These are phyloP conservation scores for Cossypha polioptera DNA, from an alignment of 2,797 vertebrate species.

Conservation along the genomic window DNA sequence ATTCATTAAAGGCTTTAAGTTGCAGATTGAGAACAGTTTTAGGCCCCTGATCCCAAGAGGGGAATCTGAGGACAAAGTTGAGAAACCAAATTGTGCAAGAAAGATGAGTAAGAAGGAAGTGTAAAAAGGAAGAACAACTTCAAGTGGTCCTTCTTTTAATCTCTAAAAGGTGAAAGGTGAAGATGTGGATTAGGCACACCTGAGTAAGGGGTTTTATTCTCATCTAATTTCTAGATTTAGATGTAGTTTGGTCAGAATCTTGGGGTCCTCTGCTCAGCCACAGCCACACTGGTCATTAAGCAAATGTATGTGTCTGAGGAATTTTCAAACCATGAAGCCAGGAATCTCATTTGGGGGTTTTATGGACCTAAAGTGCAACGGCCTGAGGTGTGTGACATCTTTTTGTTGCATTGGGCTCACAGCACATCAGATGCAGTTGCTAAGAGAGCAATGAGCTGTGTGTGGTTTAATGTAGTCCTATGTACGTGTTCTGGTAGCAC, in stretches of 20 bases:
- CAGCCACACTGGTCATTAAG: not conserved
- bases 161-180: not conserved
- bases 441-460: not conserved
- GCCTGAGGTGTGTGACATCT: not conserved
- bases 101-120: not conserved
- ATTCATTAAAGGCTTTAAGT: not conserved
- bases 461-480: fast-evolving
- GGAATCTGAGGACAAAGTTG: not conserved
- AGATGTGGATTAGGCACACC: not conserved
- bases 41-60: not conserved
- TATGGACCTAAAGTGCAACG: not conserved
- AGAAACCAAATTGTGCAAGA: not conserved
- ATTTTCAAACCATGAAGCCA: not conserved
- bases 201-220: not conserved
- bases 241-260: not conserved
- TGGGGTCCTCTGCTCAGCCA: not conserved
- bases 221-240: not conserved
- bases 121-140: not conserved
- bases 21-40: not conserved
- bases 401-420: not conserved
- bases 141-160: not conserved
- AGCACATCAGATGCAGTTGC: not conserved
- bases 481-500: not conserved
- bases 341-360: not conserved
- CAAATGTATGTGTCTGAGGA: not conserved